phyloP scores from a whole-genome alignment of 2,113 vertebrate genomes.

The Macroglossus sobrinus region DNA sequence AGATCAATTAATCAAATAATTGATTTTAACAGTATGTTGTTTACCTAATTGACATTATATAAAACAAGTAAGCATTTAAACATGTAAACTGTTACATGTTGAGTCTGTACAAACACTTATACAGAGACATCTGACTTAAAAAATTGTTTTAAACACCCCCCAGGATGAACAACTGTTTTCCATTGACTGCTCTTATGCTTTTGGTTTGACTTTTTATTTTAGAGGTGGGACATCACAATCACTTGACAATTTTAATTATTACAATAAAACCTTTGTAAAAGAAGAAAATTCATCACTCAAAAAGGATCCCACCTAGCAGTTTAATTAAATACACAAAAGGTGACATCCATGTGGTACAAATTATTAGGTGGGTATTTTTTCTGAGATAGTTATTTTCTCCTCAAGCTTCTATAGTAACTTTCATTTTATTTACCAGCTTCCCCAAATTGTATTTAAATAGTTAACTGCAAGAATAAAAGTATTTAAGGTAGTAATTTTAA shows the following conservation, averaged over 20 bases:
- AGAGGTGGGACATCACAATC: not conserved
- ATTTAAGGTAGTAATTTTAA: slow-evolving; percentile 3
- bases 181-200: not conserved
- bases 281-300: not conserved
- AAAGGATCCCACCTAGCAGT: not conserved
- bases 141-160: slow-evolving; percentile 10
- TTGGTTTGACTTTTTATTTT: slow-evolving; percentile 6
- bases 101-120: not conserved
- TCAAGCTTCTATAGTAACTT: not conserved
- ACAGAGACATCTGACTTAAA: not conserved
- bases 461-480: not conserved
- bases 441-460: not conserved
- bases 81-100: not conserved
- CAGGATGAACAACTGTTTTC: slow-evolving; percentile 43
- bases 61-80: not conserved
- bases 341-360: not conserved
- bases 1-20: not conserved
- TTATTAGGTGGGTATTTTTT: not conserved
- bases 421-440: not conserved
- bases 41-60: not conserved
- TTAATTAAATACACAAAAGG: not conserved
- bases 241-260: slow-evolving; percentile 32
- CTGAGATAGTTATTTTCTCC: not conserved
- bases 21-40: not conserved
- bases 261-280: not conserved